Evolutionary conservation across 2,797 vertebrate genomes (phyloP), one percentile per base, ranked within the genome.

Genomic region (Florisuga fusca): DNA sequence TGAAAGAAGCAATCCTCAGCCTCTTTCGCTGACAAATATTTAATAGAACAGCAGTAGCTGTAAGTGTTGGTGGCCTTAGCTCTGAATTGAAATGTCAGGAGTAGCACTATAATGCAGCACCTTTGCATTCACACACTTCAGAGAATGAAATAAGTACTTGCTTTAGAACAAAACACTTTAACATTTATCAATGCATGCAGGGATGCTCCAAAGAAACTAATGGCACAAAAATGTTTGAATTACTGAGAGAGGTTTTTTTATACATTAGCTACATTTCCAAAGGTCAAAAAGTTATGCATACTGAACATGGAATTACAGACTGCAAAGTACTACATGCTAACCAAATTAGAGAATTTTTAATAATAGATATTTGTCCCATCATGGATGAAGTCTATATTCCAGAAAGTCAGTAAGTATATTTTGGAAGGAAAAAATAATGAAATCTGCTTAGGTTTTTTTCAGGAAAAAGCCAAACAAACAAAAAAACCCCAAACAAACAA

Each of bases 1-100:
- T 53, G 71, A 92, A 90, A 84, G 63, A 90, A 95, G 25, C 25
- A 94, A 94, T 95, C 64, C 48, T 91, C 62, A 53, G 22, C 74
- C 85, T 87, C 58, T 73, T 93, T 94, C 21, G 22, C 73, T 95
- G 95, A 97, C 93, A 97, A 95, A 97, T 96, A 96, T 95, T 97
- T 97, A 97, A 97, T 91, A 92, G 66, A 97, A 94, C 69, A 84
- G 79, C 84, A 87, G 67, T 84, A 83, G 54, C 71, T 94, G 50
- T 77, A 96, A 97, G 72, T 87, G 75, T 83, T 84, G 57, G 78
- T 95, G 76, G 91, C 83, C 90, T 95, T 95, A 78, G 62, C 54
- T 94, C 71, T 78, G 84, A 97, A 97, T 75, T 88, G 84, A 97
- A 98, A 97, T 97, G 96, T 97, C 95, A 97, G 54, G 76, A 87